Evolutionary conservation across 2,797 vertebrate species (phyloP), one percentile per base, ranked within the genome.

Genomic region (Naso thynnoides): DNA sequence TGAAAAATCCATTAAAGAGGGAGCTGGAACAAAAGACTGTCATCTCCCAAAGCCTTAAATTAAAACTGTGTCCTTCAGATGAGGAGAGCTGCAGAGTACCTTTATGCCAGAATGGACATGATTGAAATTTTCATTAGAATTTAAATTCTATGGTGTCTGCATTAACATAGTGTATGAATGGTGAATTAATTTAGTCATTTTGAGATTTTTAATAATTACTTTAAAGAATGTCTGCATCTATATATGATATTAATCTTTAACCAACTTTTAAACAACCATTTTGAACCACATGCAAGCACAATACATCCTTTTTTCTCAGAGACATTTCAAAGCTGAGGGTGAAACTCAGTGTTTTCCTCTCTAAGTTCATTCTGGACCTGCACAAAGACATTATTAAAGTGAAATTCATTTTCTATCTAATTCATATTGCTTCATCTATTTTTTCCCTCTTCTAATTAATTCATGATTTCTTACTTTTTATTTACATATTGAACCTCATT

Each of bases 41-140:
- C 65, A 79, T 66, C 48, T 83, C 85, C 74, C 58, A 67, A 71
- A 79, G 73, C 58, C 48, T 41, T 31, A 67, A 61, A 81, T 76
- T 70, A 68, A 69, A 83, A 76, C 64, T 79, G 67, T 74, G 74
- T 81, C 74, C 76, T 80, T 80, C 78, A 78, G 76, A 73, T 75
- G 60, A 79, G 48, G 19, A 76, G 41, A 48, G 64, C 36, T 39
- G 59, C 18, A 7, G 16, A 16, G 29, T 24, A 18, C 36, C 9
- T 53, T 60, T 31, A 31, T 67, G 23, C 59, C 36, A 27, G 9
- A 49, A 49, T 52, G 15, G 23, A 61, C 63, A 47, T 67, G 54
- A 78, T 67, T 59, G 23, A 81, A 67, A 77, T 55, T 61, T 66
- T 56, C 36, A 68, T 57, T 68, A 62, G 60, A 62, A 61, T 74